These are phyloP conservation scores for Scalopus aquaticus DNA, from an alignment of 2,113 vertebrate genomes.

Conservation along the genomic window DNA sequence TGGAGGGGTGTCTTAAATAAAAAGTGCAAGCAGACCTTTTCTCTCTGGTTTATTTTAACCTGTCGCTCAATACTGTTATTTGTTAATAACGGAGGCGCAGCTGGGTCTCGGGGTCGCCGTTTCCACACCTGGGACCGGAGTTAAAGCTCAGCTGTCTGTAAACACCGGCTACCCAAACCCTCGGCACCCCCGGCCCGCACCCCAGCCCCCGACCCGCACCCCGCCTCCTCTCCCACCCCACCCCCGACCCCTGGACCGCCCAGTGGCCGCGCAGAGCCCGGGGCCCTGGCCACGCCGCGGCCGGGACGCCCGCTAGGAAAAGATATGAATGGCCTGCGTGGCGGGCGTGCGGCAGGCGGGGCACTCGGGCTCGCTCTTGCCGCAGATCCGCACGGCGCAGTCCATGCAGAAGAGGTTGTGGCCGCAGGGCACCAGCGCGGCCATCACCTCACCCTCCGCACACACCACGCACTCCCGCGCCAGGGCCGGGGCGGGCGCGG, in stretches of 20 bases:
- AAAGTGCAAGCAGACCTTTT: slow-evolving; percentile 85
- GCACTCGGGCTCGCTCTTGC: slow-evolving; percentile 92
- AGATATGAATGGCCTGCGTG: slow-evolving; percentile 99
- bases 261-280: background rate
- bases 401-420: slow-evolving; percentile 99
- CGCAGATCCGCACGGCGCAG: slow-evolving; percentile 96
- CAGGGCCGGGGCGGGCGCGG: background rate
- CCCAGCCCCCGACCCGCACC: background rate
- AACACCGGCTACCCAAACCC: background rate
- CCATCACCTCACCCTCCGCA: slow-evolving; percentile 96
- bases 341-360: slow-evolving; percentile 95
- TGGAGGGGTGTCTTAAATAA: slow-evolving; percentile 71
- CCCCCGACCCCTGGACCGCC: background rate
- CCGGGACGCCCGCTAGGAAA: slow-evolving; percentile 93
- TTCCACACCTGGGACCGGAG: slow-evolving; percentile 68
- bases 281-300: too few relatives aligned
- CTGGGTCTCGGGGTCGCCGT: slow-evolving; percentile 53
- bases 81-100: slow-evolving; percentile 69
- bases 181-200: background rate
- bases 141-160: slow-evolving; percentile 83
- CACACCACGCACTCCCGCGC: slow-evolving; percentile 94
- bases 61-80: slow-evolving; percentile 84
- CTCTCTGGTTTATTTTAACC: slow-evolving; percentile 79
- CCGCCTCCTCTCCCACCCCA: accelerated
- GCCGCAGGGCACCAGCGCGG: slow-evolving; percentile 95